Conservation (phyloP, 2,888 invertebrate genomes). For the Tenthredo livida region DNA sequence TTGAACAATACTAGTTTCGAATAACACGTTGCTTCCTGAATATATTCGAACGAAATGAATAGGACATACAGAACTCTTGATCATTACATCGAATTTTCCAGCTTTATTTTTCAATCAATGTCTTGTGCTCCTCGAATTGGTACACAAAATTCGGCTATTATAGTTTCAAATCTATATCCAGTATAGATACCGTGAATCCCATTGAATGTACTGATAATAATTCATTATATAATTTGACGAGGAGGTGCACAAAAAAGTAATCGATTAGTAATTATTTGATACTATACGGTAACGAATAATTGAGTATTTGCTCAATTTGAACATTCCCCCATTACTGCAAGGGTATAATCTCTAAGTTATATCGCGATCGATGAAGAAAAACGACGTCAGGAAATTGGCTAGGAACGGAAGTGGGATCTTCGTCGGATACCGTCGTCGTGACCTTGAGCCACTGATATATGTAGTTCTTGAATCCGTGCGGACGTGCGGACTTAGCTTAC, state of each 20-base stretch:
- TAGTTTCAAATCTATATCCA: background rate
- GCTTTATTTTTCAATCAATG: background rate
- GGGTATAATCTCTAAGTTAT: background rate
- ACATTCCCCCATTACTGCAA: background rate
- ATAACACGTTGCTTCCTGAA: background rate
- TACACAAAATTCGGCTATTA: background rate
- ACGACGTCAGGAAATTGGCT: conserved; percentile 24
- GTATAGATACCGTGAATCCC: background rate
- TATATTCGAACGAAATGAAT: background rate
- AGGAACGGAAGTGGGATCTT: conserved; percentile 3
- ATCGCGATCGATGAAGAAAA: conserved; percentile 2
- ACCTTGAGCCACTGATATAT: conserved; percentile 35
- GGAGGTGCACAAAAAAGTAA: background rate
- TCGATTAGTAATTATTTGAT: background rate
- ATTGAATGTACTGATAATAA: background rate
- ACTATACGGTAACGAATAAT: background rate
- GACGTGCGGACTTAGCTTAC: background rate
- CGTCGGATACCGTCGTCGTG: conserved; percentile 13
- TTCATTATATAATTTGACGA: background rate
- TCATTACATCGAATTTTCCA: background rate
- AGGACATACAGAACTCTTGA: background rate
- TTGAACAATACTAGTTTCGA: background rate
- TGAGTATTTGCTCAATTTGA: background rate
- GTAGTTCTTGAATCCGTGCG: conserved; percentile 3
- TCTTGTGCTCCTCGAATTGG: background rate